A percentile compares a stretch with the other conserved stretches of the same genome.
phyloP scores from a whole-genome alignment of 2,797 vertebrate species.

The Amblyraja radiata region DNA sequence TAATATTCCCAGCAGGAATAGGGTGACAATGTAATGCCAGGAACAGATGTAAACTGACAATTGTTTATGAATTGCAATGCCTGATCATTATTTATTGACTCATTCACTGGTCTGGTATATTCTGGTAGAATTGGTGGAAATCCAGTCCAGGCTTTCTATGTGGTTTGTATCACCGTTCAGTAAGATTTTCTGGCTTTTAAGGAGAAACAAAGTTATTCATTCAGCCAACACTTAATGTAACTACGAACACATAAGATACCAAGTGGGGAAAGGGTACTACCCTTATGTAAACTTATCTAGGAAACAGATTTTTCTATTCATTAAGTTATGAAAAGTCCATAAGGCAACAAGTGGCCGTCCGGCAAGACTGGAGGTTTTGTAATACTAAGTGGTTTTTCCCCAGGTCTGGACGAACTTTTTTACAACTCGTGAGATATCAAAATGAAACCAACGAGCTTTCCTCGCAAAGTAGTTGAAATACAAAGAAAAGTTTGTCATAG shows the following conservation, averaged over 20 bases:
- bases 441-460: background rate
- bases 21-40: background rate
- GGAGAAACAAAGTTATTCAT: slow-evolving; percentile 39
- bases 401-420: background rate
- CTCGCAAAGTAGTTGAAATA: background rate
- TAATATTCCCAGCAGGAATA: background rate
- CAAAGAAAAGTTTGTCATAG: background rate
- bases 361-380: background rate
- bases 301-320: background rate
- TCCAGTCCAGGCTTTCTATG: slow-evolving; percentile 53
- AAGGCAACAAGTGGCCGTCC: background rate
- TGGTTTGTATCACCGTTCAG: slow-evolving; percentile 45
- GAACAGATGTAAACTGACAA: background rate
- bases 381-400: background rate
- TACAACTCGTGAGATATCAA: background rate
- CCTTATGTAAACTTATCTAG: background rate
- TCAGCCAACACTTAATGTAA: slow-evolving; percentile 39
- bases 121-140: slow-evolving; percentile 39
- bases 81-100: background rate
- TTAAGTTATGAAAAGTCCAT: background rate
- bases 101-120: background rate
- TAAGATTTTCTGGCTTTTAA: slow-evolving; percentile 41
- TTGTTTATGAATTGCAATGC: background rate
- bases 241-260: slow-evolving; percentile 40
- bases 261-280: slow-evolving; percentile 37